Evolutionary conservation across 2,888 invertebrate species (phyloP), one percentile per base, ranked within the genome.

Genomic region (Melieria crassipennis): DNA sequence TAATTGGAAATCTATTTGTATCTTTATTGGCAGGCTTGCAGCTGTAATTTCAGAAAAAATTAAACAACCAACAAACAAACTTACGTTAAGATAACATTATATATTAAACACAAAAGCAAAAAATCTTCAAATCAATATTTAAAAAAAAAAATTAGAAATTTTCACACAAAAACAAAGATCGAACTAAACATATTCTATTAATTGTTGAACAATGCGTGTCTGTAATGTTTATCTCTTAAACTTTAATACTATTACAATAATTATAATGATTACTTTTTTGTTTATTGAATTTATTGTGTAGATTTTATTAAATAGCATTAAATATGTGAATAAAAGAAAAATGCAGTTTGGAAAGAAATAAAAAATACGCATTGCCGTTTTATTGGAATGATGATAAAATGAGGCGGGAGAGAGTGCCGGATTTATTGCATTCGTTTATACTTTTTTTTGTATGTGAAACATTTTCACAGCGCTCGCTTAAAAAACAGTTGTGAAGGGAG

Each of bases 181-280:
- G n/a, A 50, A 64, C 16, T 43, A 64, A 57, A 69, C 55, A 60
- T 62, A 56, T 64, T 58, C 67, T 72, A 78, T 79, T 79, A 76
- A 80, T 82, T 82, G 82, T 82, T 82, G 76, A 83, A 79, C 77
- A 80, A 82, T 80, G 79, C 78, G 80, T 80, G 63, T 81, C 81
- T 83, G 81, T 82, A 82, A 75, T 69, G 71, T 75, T 72, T 65
- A 62, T 67, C 69, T 69, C 58, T 57, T 55, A 69, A 63, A 7
- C 9, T 16, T 30, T 55, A 56, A 58, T 63, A 67, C 58, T 63
- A 63, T 67, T 57, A 71, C 67, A 61, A 68, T 11, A 57, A 62
- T 47, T 47, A 63, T 16, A 13, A 63, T 48, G n/a, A 56, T 45
- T 62, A 69, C 46, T 55, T 65, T 57, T 70, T 70, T 70, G 64